phyloP scores from a whole-genome alignment of 2,113 vertebrate species.

The Siphamia tubifer region DNA sequence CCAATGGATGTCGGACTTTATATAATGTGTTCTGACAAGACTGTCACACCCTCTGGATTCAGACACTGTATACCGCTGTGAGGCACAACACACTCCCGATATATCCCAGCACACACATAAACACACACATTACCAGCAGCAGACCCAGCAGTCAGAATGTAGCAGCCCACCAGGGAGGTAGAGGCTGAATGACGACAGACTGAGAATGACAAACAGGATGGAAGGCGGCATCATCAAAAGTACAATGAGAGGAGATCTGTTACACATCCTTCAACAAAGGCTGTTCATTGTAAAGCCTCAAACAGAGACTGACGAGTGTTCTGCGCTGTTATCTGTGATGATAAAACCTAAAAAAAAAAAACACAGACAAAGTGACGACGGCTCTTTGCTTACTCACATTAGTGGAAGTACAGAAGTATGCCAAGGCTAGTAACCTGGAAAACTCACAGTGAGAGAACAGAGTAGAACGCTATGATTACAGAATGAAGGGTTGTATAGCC shows the following conservation, averaged over 20 bases:
- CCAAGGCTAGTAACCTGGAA: neutral
- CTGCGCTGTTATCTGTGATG: neutral
- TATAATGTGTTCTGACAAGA: slow-evolving; percentile 60
- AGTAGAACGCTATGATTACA: neutral
- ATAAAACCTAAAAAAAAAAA: slow-evolving; percentile 25
- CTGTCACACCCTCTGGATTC: slow-evolving; percentile 35
- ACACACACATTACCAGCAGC: neutral
- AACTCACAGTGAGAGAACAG: neutral
- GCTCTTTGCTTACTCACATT: slow-evolving; percentile 19
- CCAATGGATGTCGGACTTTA: slow-evolving; percentile 51
- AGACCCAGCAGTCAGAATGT: slow-evolving; percentile 3
- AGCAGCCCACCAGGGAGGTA: neutral
- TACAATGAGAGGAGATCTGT: neutral
- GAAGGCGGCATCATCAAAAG: neutral
- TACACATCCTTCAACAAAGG: neutral
- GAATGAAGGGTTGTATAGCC: neutral
- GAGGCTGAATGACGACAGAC: slow-evolving; percentile 9
- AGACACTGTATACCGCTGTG: slow-evolving; percentile 10
- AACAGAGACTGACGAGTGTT: neutral
- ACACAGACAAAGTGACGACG: slow-evolving; percentile 23
- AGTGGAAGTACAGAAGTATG: neutral
- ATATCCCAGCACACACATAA: neutral
- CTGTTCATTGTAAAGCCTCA: neutral
- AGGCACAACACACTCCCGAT: slow-evolving; percentile 11
- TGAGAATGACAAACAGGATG: slow-evolving; percentile 18